These are phyloP conservation scores for Heliconius hewitsoni DNA, from an alignment of 1,140 invertebrate genomes.

Conservation along the genomic window DNA sequence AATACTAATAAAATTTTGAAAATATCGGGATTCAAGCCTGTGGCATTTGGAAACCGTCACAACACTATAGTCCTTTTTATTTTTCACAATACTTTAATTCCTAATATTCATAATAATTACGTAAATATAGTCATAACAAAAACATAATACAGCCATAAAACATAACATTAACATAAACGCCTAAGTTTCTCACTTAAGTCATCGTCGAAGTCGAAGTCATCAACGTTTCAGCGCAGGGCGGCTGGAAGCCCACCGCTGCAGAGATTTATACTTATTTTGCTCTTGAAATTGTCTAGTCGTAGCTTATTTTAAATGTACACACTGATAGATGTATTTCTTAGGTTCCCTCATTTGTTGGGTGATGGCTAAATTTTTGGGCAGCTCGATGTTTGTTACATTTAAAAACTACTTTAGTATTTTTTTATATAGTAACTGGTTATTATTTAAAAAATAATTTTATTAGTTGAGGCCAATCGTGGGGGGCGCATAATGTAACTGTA, in stretches of 20 bases:
- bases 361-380: conserved; percentile 2
- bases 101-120: no score
- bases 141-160: no score
- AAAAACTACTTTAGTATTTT: background rate
- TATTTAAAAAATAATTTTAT: no score
- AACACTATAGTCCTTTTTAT: no score
- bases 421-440: background rate
- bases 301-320: conserved; percentile 49
- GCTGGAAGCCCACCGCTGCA: conserved; percentile 50
- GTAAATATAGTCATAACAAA: no score
- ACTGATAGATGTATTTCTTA: conserved; percentile 38
- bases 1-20: no score
- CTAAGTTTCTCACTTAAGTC: conserved; percentile 29
- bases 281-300: conserved; percentile 65
- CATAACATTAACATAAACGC: background rate
- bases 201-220: conserved; percentile 50
- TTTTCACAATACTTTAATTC: no score
- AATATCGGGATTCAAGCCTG: no score
- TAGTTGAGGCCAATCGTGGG: no score
- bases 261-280: conserved; percentile 69
- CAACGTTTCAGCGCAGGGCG: conserved; percentile 70
- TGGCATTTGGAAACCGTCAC: no score
- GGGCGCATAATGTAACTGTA: no score
- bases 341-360: conserved; percentile 30
- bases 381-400: background rate